phyloP scores from a whole-genome alignment of 2,113 vertebrate species.

The Platycercus adscitus region DNA sequence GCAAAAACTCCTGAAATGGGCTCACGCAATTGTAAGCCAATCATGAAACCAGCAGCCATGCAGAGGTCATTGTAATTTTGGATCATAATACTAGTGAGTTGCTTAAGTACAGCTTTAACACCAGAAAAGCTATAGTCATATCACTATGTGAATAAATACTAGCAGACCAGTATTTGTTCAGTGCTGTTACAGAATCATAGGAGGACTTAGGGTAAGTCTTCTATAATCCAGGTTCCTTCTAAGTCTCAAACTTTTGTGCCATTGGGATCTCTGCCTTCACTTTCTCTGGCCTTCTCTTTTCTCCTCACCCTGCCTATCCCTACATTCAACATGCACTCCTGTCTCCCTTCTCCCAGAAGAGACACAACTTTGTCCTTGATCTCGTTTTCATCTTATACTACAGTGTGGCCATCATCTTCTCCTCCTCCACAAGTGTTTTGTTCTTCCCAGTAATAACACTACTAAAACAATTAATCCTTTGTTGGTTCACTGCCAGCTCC shows the following conservation, averaged over 20 bases:
- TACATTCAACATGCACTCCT: neutral
- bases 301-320: neutral
- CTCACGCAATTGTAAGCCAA: neutral
- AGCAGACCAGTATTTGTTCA: neutral
- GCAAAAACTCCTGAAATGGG: neutral
- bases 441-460: neutral
- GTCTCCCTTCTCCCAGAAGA: neutral
- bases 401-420: neutral
- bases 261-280: neutral
- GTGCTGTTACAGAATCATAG: neutral
- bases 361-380: neutral
- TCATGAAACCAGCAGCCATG: neutral
- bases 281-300: neutral
- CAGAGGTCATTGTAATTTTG: neutral
- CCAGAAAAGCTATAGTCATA: neutral
- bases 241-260: neutral
- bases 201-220: neutral
- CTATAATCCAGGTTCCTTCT: neutral
- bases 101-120: neutral
- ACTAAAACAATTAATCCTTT: neutral
- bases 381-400: neutral
- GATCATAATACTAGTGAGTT: neutral
- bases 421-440: neutral
- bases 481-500: neutral
- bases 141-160: neutral